These are phyloP conservation scores for Tridacna crocea DNA, from an alignment of 2,888 invertebrate species.

Conservation along the genomic window DNA sequence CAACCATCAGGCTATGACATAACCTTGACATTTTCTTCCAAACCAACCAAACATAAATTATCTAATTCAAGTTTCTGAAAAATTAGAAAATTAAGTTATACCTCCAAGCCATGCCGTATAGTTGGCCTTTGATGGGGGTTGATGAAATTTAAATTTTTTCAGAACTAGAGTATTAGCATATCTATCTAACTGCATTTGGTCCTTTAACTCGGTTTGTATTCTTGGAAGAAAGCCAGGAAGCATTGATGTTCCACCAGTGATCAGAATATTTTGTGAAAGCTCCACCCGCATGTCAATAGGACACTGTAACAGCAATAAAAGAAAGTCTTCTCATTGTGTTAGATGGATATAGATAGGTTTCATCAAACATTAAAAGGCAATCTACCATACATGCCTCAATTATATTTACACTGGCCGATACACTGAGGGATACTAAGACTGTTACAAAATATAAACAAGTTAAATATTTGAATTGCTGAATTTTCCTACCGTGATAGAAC, in stretches of 20 bases:
- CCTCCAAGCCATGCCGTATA: conserved; percentile 95
- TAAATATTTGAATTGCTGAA: too few relatives aligned
- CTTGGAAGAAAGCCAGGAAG: conserved; percentile 93
- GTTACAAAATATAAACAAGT: too few relatives aligned
- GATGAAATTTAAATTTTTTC: conserved; percentile 91
- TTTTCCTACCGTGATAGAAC: too few relatives aligned
- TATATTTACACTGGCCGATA: too few relatives aligned
- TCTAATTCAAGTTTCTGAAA: too few relatives aligned
- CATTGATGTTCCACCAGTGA: conserved; percentile 94
- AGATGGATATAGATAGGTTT: neutral
- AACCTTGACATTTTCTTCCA: too few relatives aligned
- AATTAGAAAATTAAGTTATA: conserved; percentile 67
- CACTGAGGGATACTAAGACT: too few relatives aligned
- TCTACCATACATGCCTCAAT: too few relatives aligned
- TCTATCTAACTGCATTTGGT: conserved; percentile 86
- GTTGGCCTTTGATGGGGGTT: conserved; percentile 91
- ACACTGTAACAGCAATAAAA: conserved; percentile 86
- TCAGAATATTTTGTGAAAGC: conserved; percentile 92
- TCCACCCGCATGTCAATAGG: conserved; percentile 92
- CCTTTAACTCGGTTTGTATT: conserved; percentile 90
- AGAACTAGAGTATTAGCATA: conserved; percentile 87
- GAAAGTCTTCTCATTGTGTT: neutral
- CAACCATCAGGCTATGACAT: too few relatives aligned
- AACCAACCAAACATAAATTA: too few relatives aligned
- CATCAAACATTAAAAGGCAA: too few relatives aligned